Base-by-base conservation (phyloP, 1,140 invertebrate genomes). In the Phymorhynchus buccinoides region DNA sequence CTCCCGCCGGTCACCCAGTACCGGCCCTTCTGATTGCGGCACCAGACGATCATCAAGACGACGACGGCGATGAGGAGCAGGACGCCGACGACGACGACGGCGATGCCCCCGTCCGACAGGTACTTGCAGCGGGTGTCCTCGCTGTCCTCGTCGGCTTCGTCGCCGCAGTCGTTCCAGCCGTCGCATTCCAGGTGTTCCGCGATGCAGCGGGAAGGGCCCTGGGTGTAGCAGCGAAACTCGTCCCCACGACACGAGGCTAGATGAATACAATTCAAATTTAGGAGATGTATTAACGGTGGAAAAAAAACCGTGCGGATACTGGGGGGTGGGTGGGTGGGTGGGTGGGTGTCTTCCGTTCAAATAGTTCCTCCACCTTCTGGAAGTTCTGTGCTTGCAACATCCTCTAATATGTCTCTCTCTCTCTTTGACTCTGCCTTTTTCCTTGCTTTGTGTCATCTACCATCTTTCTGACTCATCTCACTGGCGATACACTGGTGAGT, bases 161-260 rank as follows among this genome's bases (percentile, higher is more conserved):
- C 81, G 48, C 48, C 48, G 42, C 79, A 80, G 79, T 80, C 79
- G 81, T 83, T 83, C 81, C 81, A 83, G 62, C 66, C 62, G 48
- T 83, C 81, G 81, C 81, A 83, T 27, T 71, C 39, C 37, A 83
- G 62, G 66, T 83, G 81, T 12, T 83, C 66, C 37, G 81, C 81
- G 81, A 83, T 73, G 39, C 81, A 83, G 35, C 81, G 32, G 6
- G 18, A 18, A 3, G 39, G 37, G 37, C 81, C 81, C 9, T 37
- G 35, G 14, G 73, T 41, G 14, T 75, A 30, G 52, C 80, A 81
- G 30, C 16, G 18, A 6, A 66, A 81, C 52, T 81, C 80, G 18
- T 81, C 80, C 35, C 14, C 44, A 27, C 41, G 27, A 56, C 79
- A 48, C 48, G 42, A 16, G 30, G 37, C 71, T 37, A 32, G 71